phyloP scores from a whole-genome alignment of 2,797 vertebrate genomes.

The Macropus fuliginosus region DNA sequence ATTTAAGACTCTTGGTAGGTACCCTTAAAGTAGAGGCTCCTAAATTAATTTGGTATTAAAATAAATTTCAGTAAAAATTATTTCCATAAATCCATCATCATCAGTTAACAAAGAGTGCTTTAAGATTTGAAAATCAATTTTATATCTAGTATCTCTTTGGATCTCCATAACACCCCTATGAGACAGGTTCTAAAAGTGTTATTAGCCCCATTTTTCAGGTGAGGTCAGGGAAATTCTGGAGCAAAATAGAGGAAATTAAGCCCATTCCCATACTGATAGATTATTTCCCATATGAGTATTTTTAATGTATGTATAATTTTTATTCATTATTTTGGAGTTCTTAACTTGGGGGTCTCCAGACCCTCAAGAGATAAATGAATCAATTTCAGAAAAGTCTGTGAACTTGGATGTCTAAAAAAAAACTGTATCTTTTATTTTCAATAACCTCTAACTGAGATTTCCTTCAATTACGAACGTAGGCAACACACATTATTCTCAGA shows the following conservation, averaged over 20 bases:
- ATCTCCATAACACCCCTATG: neutral
- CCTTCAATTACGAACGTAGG: neutral
- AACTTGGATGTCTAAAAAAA: neutral
- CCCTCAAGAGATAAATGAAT: neutral
- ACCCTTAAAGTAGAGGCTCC: neutral
- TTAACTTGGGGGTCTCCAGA: neutral
- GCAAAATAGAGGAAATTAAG: neutral
- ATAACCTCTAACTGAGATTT: neutral
- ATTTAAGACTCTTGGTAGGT: conserved; percentile 49
- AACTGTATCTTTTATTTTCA: neutral
- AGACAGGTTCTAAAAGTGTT: neutral
- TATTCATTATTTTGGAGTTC: neutral
- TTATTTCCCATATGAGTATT: neutral
- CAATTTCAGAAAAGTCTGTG: neutral
- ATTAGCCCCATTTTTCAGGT: neutral
- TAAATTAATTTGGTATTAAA: neutral
- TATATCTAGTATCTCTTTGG: neutral
- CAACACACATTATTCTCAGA: neutral
- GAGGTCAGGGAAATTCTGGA: neutral
- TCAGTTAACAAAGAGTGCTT: neutral
- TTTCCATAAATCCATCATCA: neutral
- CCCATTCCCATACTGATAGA: neutral
- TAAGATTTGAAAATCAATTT: neutral
- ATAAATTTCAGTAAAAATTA: neutral
- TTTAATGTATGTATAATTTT: neutral